These are phyloP conservation scores for Athalia cordata DNA, from an alignment of 2,888 invertebrate species.

Conservation along the genomic window DNA sequence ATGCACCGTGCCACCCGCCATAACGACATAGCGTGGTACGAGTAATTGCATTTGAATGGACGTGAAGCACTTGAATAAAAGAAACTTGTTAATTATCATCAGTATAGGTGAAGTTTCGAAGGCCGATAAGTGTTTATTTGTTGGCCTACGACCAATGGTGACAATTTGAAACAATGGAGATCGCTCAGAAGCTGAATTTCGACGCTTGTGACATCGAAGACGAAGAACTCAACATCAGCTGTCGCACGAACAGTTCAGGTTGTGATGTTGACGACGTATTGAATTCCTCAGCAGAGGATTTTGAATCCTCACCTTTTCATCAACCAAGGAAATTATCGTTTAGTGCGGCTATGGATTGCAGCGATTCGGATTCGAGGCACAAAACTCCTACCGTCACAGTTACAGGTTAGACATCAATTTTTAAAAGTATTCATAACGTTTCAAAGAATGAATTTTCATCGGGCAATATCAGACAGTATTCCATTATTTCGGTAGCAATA, in stretches of 20 bases:
- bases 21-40: conserved; percentile 64
- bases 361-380: conserved; percentile 64
- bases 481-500: too few species aligned
- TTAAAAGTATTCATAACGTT: conserved; percentile 22
- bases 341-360: conserved; percentile 74
- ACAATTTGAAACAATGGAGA: conserved; percentile 63
- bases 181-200: conserved; percentile 69
- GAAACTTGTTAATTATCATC: conserved; percentile 49
- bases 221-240: conserved; percentile 77
- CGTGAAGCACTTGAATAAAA: conserved; percentile 51
- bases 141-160: conserved; percentile 53
- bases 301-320: conserved; percentile 77
- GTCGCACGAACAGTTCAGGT: conserved; percentile 74
- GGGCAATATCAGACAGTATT: too few species aligned
- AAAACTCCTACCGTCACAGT: conserved; percentile 59
- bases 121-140: conserved; percentile 25
- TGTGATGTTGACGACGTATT: conserved; percentile 80
- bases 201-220: conserved; percentile 71
- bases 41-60: conserved; percentile 61
- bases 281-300: conserved; percentile 78
- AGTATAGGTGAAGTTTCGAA: conserved; percentile 38
- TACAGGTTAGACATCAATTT: conserved; percentile 62
- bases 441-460: background rate
- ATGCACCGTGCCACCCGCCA: conserved; percentile 63
- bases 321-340: conserved; percentile 80